Percentiles rank a stretch among this genome's conserved stretches.
phyloP scores from a whole-genome alignment of 2,113 vertebrate genomes.

The Pseudolaguvia tuberculata region DNA sequence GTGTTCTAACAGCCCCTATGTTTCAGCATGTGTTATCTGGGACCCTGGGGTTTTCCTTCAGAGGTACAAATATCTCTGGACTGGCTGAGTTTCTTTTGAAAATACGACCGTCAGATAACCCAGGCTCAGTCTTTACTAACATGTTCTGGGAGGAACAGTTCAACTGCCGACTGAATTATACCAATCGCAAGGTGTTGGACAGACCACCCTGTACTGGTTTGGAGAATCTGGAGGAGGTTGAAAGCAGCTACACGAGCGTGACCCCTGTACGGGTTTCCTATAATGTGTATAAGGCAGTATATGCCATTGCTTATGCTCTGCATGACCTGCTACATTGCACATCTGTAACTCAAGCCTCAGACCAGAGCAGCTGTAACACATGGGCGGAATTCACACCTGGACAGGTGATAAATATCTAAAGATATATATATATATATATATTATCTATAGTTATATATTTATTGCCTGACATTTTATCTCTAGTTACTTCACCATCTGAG shows the following conservation, averaged over 20 bases:
- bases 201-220: conserved; percentile 59
- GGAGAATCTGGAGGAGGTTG: conserved; percentile 56
- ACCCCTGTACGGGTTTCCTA: conserved; percentile 65
- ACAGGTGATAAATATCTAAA: conserved; percentile 50
- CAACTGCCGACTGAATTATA: conserved; percentile 58
- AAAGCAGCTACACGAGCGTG: conserved; percentile 63
- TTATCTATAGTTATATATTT: conserved; percentile 53
- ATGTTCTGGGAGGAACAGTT: conserved; percentile 72
- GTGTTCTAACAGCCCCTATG: conserved; percentile 55
- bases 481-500: conserved; percentile 67
- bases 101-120: conserved; percentile 56
- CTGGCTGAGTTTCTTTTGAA: conserved; percentile 56
- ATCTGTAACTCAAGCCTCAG: conserved; percentile 21
- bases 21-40: conserved; percentile 61
- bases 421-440: background rate
- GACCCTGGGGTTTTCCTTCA: conserved; percentile 67
- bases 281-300: conserved; percentile 71
- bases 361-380: conserved; percentile 44
- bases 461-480: conserved; percentile 12
- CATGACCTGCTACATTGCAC: conserved; percentile 60
- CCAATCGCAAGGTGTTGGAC: background rate
- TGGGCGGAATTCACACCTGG: conserved; percentile 51
- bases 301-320: conserved; percentile 63
- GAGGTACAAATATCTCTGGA: conserved; percentile 51
- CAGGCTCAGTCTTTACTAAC: conserved; percentile 60